Conservation (phyloP, 2,113 vertebrate species). For the Cromileptes altivelis region DNA sequence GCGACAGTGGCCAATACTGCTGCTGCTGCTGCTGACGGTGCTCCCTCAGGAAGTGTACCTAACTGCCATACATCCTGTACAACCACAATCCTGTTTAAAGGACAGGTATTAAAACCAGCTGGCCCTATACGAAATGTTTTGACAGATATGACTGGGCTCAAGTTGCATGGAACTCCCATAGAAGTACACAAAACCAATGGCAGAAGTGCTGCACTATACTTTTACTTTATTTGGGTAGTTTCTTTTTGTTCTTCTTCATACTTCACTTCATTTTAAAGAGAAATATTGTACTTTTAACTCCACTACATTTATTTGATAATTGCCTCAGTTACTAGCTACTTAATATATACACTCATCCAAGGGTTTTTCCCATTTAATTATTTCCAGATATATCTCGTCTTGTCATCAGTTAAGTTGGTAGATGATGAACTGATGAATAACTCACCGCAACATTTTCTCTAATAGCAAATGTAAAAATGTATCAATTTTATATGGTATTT, state of each 20-base stretch:
- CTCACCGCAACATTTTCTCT: not conserved
- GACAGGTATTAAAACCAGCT: constrained; percentile 22
- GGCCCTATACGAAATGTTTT: constrained; percentile 14
- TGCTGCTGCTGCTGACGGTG: constrained; percentile 32
- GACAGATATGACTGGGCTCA: constrained; percentile 5
- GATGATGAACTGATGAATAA: not conserved
- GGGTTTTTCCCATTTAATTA: too few relatives aligned
- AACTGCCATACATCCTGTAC: constrained; percentile 38
- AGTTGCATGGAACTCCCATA: not conserved
- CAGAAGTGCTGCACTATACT: not conserved
- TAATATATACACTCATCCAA: too few relatives aligned
- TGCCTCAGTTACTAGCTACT: too few relatives aligned
- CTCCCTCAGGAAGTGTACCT: constrained; percentile 46
- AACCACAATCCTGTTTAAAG: constrained; percentile 30
- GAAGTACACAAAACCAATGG: not conserved
- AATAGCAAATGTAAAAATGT: not conserved
- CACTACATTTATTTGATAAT: not conserved
- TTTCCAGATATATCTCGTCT: not conserved
- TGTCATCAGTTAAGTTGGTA: not conserved
- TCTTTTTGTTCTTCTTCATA: not conserved
- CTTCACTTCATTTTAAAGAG: not conserved
- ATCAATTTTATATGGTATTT: not conserved
- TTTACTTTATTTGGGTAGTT: not conserved
- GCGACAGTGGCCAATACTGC: constrained; percentile 38
- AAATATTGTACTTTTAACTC: not conserved